A percentile compares a stretch with the other conserved stretches of the same genome.
phyloP scores from a whole-genome alignment of 1,140 invertebrate genomes.

The Zeugodacus cucurbitae region DNA sequence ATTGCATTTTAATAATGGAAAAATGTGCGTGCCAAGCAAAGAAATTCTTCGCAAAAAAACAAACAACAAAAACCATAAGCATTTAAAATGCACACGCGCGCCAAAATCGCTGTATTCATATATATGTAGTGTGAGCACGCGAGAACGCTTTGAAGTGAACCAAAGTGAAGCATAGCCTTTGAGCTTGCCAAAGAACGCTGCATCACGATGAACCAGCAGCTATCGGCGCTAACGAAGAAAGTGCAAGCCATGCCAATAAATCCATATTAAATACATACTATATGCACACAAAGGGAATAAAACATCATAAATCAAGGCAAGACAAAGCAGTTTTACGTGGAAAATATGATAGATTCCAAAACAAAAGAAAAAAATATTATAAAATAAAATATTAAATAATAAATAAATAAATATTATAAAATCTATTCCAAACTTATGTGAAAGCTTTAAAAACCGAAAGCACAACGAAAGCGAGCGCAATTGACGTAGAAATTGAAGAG shows the following conservation, averaged over 20 bases:
- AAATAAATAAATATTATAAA: background rate
- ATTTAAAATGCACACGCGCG: background rate
- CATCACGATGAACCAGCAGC: background rate
- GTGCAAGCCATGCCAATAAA: background rate
- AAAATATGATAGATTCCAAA: background rate
- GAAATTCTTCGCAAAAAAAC: background rate
- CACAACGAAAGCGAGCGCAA: background rate
- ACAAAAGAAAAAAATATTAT: background rate
- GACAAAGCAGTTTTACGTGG: background rate
- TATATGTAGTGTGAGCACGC: too few relatives aligned
- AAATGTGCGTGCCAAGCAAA: slow-evolving; percentile 45
- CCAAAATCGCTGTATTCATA: background rate
- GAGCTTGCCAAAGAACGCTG: background rate
- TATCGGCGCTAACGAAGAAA: background rate
- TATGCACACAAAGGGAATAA: background rate
- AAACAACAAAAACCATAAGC: background rate
- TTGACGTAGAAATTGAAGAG: background rate
- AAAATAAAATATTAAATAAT: background rate
- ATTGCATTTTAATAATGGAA: slow-evolving; percentile 50
- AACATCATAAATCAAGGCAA: background rate
- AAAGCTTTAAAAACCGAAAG: background rate
- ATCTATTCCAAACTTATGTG: background rate
- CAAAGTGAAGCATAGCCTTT: background rate
- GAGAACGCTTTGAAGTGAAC: background rate
- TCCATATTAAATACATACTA: background rate